These are phyloP conservation scores for Zaprionus davidi DNA, from an alignment of 1,140 invertebrate genomes.

Conservation along the genomic window DNA sequence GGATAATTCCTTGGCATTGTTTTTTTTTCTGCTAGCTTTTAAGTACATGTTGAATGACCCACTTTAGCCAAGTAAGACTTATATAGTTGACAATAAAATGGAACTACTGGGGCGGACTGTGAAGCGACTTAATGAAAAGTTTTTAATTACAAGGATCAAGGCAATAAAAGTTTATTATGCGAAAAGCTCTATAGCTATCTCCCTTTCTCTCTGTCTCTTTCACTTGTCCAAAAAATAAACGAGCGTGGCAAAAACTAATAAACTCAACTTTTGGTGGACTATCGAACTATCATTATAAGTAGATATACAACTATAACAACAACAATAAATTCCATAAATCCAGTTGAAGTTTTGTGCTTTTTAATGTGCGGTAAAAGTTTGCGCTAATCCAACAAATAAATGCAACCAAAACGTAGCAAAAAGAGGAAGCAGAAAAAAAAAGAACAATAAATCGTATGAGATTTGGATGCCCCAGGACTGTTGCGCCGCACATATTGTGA, in stretches of 20 bases:
- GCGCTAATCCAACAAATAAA: conserved; percentile 53
- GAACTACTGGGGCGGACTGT: conserved; percentile 5
- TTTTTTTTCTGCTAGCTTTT: not conserved
- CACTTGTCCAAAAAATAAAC: not conserved
- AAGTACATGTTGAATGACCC: conserved; percentile 32
- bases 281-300: conserved; percentile 46
- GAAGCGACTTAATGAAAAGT: conserved; percentile 62
- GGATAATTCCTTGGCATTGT: not conserved
- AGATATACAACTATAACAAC: conserved; percentile 5
- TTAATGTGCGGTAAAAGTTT: conserved; percentile 65
- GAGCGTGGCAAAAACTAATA: conserved; percentile 62
- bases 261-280: conserved; percentile 48
- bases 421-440: not conserved
- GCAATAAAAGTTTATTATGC: conserved; percentile 79
- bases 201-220: not conserved
- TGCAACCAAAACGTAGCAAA: conserved; percentile 30
- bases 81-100: conserved; percentile 54
- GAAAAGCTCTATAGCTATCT: conserved; percentile 39
- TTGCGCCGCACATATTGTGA: conserved; percentile 42
- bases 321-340: conserved; percentile 47
- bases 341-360: conserved; percentile 54
- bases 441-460: conserved; percentile 55
- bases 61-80: conserved; percentile 21
- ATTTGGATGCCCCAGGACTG: conserved; percentile 37
- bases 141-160: conserved; percentile 78